Conservation (phyloP, 2,797 vertebrate species). For the Cercopithecus neglectus region DNA sequence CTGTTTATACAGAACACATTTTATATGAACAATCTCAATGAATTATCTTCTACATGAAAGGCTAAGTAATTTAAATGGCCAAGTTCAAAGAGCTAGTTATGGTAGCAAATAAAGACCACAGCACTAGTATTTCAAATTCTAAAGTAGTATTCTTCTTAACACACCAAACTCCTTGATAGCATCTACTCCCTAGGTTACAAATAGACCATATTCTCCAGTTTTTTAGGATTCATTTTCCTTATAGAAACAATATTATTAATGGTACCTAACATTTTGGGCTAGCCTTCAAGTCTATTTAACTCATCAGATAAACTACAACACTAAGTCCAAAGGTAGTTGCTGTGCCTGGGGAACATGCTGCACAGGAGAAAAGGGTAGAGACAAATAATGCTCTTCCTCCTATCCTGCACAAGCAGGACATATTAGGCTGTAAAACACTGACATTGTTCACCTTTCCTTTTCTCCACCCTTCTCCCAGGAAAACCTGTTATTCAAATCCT, state of each 20-base stretch:
- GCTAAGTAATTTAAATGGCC: not conserved
- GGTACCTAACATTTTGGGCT: not conserved
- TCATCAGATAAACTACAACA: not conserved
- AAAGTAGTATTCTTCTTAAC: not conserved
- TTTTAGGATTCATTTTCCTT: constrained; percentile 31
- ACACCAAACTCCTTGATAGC: not conserved
- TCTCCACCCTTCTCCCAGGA: not conserved
- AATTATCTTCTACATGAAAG: not conserved
- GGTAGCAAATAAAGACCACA: not conserved
- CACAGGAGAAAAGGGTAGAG: not conserved
- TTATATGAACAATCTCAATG: constrained; percentile 21
- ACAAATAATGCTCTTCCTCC: not conserved
- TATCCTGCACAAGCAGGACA: not conserved
- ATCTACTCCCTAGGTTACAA: not conserved
- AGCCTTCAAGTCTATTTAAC: not conserved
- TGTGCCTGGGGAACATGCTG: not conserved
- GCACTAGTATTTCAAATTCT: constrained; percentile 19
- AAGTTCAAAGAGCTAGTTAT: not conserved
- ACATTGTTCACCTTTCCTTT: not conserved
- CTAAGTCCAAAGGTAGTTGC: not conserved
- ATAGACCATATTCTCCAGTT: not conserved
- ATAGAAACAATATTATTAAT: not conserved
- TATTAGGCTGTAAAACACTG: not conserved
- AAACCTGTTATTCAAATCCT: not conserved
- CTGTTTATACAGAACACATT: constrained; percentile 15